Evolutionary conservation across 1,140 invertebrate genomes (phyloP).

Genomic region (Dinothrombium tinctorium): DNA sequence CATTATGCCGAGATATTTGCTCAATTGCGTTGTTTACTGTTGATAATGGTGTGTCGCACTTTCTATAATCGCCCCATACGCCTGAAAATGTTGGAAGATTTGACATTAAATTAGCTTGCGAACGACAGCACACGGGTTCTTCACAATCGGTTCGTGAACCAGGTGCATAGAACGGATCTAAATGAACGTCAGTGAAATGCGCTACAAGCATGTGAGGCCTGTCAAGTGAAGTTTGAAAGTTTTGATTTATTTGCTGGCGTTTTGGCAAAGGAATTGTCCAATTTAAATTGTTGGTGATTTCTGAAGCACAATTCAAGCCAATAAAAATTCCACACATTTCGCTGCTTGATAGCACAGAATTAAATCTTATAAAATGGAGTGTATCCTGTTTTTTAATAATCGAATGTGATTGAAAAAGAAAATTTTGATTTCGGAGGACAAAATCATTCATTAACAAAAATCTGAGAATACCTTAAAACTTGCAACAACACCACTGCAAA

Average conservation of each 20-base stretch:
- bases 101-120: not conserved
- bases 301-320: conserved; percentile 1
- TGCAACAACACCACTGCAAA: conserved; percentile 7
- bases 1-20: not conserved
- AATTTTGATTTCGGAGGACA: no score
- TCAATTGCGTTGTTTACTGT: conserved; percentile 75
- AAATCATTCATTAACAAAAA: not conserved
- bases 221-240: not conserved
- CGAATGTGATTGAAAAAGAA: not conserved
- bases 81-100: conserved; percentile 33
- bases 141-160: conserved; percentile 68
- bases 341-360: not conserved
- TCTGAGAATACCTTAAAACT: conserved; percentile 1
- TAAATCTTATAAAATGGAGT: conserved; percentile 1
- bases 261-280: conserved; percentile 5
- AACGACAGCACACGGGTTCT: conserved; percentile 61
- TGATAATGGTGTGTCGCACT: conserved; percentile 67
- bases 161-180: conserved; percentile 70
- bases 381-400: not conserved
- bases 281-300: conserved; percentile 1
- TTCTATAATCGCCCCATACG: conserved; percentile 64
- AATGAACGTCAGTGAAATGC: conserved; percentile 76
- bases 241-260: not conserved
- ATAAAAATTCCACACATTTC: conserved; percentile 8
- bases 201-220: conserved; percentile 18